A percentile compares a stretch with the other conserved stretches of the same genome.
These are phyloP conservation scores for Chaunax sp. DNA, from an alignment of 2,797 vertebrate species.

Conservation along the genomic window DNA sequence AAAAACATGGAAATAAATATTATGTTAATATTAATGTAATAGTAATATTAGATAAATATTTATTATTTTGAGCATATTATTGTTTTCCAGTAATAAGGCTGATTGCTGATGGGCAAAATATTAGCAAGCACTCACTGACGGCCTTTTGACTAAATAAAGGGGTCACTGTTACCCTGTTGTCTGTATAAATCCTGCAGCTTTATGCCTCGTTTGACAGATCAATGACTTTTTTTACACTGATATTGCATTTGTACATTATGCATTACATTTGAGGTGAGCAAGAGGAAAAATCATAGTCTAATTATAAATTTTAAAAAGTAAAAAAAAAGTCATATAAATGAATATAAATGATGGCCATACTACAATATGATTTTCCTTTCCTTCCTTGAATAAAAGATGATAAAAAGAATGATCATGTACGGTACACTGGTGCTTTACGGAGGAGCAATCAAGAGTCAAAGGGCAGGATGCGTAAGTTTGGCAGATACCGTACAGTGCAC, in stretches of 20 bases:
- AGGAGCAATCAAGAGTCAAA: not conserved
- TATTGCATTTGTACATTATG: not conserved
- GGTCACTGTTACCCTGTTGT: not conserved
- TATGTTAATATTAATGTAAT: too few relatives aligned
- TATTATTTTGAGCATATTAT: constrained; percentile 1
- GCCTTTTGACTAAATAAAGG: not conserved
- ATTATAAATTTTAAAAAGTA: not conserved
- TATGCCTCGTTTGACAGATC: not conserved
- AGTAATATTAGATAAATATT: constrained; percentile 27
- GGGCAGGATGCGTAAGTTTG: not conserved
- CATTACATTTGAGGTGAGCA: not conserved
- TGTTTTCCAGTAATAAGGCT: constrained; percentile 17
- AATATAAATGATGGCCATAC: too few relatives aligned
- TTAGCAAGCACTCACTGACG: not conserved
- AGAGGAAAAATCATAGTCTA: too few relatives aligned
- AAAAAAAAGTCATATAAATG: too few relatives aligned
- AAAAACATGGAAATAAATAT: too few relatives aligned
- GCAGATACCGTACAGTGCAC: not conserved
- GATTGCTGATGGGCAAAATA: constrained; percentile 18
- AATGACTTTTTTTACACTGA: not conserved
- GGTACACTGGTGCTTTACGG: too few relatives aligned
- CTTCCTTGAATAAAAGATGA: too few relatives aligned
- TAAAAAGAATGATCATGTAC: too few relatives aligned
- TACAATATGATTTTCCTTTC: too few relatives aligned
- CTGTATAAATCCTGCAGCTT: too few relatives aligned